Conservation (phyloP, 2,113 vertebrate genomes). For the Diadophis punctatus region DNA sequence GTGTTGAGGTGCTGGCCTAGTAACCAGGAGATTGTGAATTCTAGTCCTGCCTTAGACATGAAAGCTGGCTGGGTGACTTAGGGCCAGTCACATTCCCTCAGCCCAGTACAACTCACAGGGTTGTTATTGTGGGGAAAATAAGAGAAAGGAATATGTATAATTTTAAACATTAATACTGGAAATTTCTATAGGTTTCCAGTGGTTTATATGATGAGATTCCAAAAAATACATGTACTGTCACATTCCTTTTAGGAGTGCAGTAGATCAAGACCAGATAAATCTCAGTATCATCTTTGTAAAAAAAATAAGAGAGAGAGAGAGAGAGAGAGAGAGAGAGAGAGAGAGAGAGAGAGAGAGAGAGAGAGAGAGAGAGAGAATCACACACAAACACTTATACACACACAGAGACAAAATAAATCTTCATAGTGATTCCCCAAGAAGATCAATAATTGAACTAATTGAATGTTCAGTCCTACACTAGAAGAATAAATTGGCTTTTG, state of each 20-base stretch:
- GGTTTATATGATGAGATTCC: background rate
- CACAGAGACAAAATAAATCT: background rate
- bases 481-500: constrained; percentile 14
- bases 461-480: background rate
- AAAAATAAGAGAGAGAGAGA: background rate
- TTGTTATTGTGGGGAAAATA: background rate
- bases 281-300: background rate
- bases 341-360: too few species aligned
- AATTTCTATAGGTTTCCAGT: background rate
- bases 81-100: background rate
- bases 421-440: constrained; percentile 11
- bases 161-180: background rate
- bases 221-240: background rate
- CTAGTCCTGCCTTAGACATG: background rate
- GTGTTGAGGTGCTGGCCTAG: background rate
- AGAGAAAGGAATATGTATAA: background rate
- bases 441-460: constrained; percentile 18
- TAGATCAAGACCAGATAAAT: background rate
- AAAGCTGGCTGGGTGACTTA: background rate
- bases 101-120: background rate
- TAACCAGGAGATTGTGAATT: background rate
- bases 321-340: too few species aligned
- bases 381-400: background rate
- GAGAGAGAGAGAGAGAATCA: background rate
- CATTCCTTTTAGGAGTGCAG: background rate